Evolutionary conservation across 1,140 invertebrate species (phyloP), one percentile per base, ranked within the genome.

Genomic region (Physella acuta): DNA sequence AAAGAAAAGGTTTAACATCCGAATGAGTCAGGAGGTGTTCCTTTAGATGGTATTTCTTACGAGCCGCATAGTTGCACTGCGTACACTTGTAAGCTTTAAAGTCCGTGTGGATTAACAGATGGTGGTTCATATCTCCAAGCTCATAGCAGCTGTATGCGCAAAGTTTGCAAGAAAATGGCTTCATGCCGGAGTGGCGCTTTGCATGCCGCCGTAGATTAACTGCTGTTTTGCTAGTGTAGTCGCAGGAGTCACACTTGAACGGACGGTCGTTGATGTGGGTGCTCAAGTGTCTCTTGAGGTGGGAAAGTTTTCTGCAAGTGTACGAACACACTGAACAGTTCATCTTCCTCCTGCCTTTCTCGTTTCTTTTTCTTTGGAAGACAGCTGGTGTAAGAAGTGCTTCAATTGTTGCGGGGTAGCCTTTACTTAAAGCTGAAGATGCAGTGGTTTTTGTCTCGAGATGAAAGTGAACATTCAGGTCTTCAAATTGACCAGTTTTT

Each of bases 211-310:
- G 4, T 3, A 52, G 30, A 28, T 59, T 58, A 24, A 28, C 33
- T n/a, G 17, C 17, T 33, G 36, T 26, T n/a, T 95, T 98, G 83
- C 98, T 98, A 0, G 95, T 95, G 82, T 98, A 98, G 20, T 91
- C 92, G 83, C 96, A 98, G 24, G 94, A 91, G 66, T 83, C 82
- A 79, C 94, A 97, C 34, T 73, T 72, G 65, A 64, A 77, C 0
- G 95, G 78, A 56, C 68, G 71, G 58, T 79, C 52, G 26, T 11
- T 55, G 16, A 24, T 55, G 52, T 55, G 52, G 24, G 11, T 16
- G 26, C 24, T 16, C 52, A 55, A 14, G 26, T 55, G 52, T 55
- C 52, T 55, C 26, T 55, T 55, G 5, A 55, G 52, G 26, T 55
- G 52, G 26, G 52, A 55, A 16, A 55, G 52, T 24, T 55, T 55